Evolutionary conservation across 2,113 vertebrate genomes (phyloP), one percentile per base, ranked within the genome.

Genomic region (Sciurus niger): DNA sequence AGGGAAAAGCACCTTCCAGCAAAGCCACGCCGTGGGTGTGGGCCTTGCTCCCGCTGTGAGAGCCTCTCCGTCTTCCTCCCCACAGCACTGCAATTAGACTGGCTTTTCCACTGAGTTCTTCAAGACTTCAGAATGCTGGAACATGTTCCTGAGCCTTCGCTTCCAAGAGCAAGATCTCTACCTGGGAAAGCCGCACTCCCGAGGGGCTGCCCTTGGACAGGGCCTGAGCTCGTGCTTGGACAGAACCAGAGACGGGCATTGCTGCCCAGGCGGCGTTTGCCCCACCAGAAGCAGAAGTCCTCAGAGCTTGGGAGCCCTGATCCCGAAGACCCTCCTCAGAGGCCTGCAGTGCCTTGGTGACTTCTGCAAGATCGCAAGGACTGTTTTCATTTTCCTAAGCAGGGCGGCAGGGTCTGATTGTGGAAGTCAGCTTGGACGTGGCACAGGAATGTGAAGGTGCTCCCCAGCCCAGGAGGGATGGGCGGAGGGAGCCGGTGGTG

Each of bases 81-180:
- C 68, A 86, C 8, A 90, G 37, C 43, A 34, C 67, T 67, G 20
- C 82, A 60, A 90, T 88, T 92, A 79, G 68, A 51, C 1, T 55
- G 51, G 24, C 74, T 24, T 73, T 96, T 95, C 28, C 53, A 77
- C 77, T 90, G 40, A 88, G 43, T 60, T 79, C 65, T 86, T 93
- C 48, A 89, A 40, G 46, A 90, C 18, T 89, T 84, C n/a, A 37
- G 82, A 90, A 92, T 51, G 28, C 48, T 67, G 37, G 79, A 63
- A 74, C 4, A 68, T 72, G 68, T 43, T 87, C 12, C 10, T 43
- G 53, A 79, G 6, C 3, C 34, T 82, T 67, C 82, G 51, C 30
- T 84, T 28, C 58, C 73, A 32, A 65, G 12, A 83, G n/a, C 46
- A 90, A 96, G 73, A 25, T 65, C 37, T 77, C 68, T 79, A 82